Evolutionary conservation across 2,113 vertebrate genomes (phyloP).

Genomic region (Lagopus muta): DNA sequence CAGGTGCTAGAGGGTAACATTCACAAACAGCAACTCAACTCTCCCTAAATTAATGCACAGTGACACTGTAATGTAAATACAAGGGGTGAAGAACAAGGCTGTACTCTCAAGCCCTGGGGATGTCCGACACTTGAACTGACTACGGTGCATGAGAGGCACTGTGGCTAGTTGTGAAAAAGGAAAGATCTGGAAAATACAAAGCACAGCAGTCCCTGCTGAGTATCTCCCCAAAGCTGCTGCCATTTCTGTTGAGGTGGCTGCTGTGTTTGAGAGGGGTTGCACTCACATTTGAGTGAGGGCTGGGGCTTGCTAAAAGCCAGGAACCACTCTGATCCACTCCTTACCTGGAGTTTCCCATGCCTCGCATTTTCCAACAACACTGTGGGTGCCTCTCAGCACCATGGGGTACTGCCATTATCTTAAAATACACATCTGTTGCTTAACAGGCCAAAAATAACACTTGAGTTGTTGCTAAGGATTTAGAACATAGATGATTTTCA

Average conservation of each 20-base stretch:
- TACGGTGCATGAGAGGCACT: not conserved
- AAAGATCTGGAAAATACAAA: not conserved
- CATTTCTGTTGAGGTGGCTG: not conserved
- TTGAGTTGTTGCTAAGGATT: not conserved
- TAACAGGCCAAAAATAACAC: not conserved
- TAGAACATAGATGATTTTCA: not conserved
- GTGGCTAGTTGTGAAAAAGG: not conserved
- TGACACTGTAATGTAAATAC: not conserved
- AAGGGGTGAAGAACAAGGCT: not conserved
- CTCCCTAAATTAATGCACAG: conserved; percentile 3
- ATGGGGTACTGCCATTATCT: not conserved
- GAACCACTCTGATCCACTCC: not conserved
- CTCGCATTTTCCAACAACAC: not conserved
- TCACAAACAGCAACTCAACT: not conserved
- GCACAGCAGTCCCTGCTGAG: fast-evolving
- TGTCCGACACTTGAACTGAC: not conserved
- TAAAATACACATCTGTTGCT: conserved; percentile 20
- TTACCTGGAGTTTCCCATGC: not conserved
- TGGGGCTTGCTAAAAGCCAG: not conserved
- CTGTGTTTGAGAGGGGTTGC: not conserved
- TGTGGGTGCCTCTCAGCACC: not conserved
- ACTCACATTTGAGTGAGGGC: not conserved
- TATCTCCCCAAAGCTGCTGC: not conserved
- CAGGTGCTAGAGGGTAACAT: not conserved
- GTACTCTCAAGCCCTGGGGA: conserved; percentile 7